These are phyloP conservation scores for Cordilura impudica DNA, from an alignment of 2,888 invertebrate species.

Conservation along the genomic window DNA sequence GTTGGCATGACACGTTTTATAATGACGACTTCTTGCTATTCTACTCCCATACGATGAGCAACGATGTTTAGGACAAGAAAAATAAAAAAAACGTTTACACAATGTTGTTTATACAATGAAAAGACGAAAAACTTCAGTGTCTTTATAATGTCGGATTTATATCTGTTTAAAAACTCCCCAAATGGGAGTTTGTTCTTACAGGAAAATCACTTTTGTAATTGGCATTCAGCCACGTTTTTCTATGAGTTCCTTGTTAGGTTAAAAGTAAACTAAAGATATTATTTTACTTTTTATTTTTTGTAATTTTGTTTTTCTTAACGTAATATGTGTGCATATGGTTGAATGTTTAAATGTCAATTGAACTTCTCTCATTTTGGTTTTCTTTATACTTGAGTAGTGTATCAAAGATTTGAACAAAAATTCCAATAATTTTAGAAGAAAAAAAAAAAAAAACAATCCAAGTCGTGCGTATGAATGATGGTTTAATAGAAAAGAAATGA, in stretches of 20 bases:
- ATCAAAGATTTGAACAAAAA: conserved; percentile 2
- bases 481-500: background rate
- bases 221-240: conserved; percentile 62
- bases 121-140: conserved; percentile 9
- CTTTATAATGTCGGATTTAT: conserved; percentile 56
- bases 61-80: background rate
- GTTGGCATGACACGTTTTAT: conserved; percentile 70
- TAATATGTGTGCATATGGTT: conserved; percentile 15
- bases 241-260: background rate
- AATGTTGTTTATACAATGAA: background rate
- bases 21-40: conserved; percentile 63
- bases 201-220: conserved; percentile 70
- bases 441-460: conserved; percentile 1
- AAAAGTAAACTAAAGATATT: background rate
- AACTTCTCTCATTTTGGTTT: background rate
- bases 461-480: conserved; percentile 46
- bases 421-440: background rate
- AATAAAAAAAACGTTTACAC: conserved; percentile 33
- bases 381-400: conserved; percentile 9
- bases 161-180: conserved; percentile 44
- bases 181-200: conserved; percentile 51
- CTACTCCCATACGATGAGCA: background rate
- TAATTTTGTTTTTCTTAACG: too few relatives aligned
- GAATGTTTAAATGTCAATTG: conserved; percentile 22
- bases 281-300: background rate